These are phyloP conservation scores for Archaeoteleia sp. DNA, from an alignment of 2,888 invertebrate species.

Conservation along the genomic window DNA sequence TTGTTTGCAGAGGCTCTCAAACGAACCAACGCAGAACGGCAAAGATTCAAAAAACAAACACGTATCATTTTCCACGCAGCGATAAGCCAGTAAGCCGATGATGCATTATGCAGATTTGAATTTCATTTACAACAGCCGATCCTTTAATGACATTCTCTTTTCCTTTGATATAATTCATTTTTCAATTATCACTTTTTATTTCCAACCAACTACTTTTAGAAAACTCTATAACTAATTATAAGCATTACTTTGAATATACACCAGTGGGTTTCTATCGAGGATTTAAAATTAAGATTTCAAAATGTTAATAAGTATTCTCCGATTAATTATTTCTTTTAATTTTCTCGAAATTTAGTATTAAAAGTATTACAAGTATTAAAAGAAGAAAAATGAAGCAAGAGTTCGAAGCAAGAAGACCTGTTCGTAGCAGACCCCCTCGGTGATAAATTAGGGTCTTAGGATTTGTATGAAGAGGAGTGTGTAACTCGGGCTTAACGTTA, in stretches of 20 bases:
- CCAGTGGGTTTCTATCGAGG: too few species aligned
- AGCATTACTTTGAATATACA: too few species aligned
- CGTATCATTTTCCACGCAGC: conserved; percentile 19
- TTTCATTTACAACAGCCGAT: too few species aligned
- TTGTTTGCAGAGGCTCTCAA: conserved; percentile 75
- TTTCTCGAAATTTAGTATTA: background rate
- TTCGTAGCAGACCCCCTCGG: conserved; percentile 63
- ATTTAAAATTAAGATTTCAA: too few species aligned
- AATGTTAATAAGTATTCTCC: too few species aligned
- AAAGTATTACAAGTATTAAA: conserved; percentile 13
- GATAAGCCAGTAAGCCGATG: conserved; percentile 49
- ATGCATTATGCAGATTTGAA: conserved; percentile 59
- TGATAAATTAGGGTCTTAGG: conserved; percentile 73
- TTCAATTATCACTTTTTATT: too few species aligned
- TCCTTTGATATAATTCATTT: too few species aligned
- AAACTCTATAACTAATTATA: too few species aligned
- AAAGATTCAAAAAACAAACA: conserved; percentile 57
- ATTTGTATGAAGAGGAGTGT: conserved; percentile 73
- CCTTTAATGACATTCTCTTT: too few species aligned
- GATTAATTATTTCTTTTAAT: too few species aligned
- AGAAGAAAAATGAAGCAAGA: conserved; percentile 23
- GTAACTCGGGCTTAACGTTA: conserved; percentile 72
- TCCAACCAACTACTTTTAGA: too few species aligned
- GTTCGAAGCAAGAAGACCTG: conserved; percentile 63
- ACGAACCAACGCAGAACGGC: conserved; percentile 42